Evolutionary conservation across 2,888 invertebrate genomes (phyloP), one percentile per base, ranked within the genome.

Genomic region (Tiphia femorata): DNA sequence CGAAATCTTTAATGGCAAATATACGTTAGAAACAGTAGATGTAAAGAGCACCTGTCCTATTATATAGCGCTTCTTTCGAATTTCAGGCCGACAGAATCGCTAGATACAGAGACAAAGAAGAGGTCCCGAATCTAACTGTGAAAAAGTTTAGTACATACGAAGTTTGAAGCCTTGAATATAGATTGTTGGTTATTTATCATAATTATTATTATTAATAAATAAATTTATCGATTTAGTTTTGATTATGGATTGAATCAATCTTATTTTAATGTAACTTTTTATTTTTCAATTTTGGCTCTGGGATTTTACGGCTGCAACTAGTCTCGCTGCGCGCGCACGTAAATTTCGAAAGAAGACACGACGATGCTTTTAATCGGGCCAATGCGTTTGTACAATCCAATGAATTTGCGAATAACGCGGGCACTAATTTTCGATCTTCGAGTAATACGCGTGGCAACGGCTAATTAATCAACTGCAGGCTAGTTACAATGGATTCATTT

Each of bases 181-280:
- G 72, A 75, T 76, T 76, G 75, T 78, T 77, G 75, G 67, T 73
- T 70, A 76, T 71, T 75, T 72, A 77, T 78, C 71, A 57, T 73
- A 67, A 68, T 72, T 66, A 70, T 76, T 67, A 73, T 76, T 67
- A 73, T 66, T 62, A 70, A 67, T 70, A 72, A 72, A 67, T 30
- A 55, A 63, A 58, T 67, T 62, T 52, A 69, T 62, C 64, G 61
- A 75, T 61, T 70, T 61, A 57, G 54, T 67, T 73, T 62, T 54
- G 41, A 16, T 30, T n/a, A n/a, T n/a, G n/a, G n/a, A n/a, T n/a
- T n/a, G n/a, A n/a, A n/a, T n/a, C n/a, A n/a, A 19, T 41, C 16
- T 21, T 19, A 6, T 16, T 3, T 41, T 41, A n/a, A n/a, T n/a
- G n/a, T n/a, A 33, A 33, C 4, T 12, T 6, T 8, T 8, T 5